Evolutionary conservation across 2,797 vertebrate species (phyloP).

Genomic region (Threskiornis aethiopicus): DNA sequence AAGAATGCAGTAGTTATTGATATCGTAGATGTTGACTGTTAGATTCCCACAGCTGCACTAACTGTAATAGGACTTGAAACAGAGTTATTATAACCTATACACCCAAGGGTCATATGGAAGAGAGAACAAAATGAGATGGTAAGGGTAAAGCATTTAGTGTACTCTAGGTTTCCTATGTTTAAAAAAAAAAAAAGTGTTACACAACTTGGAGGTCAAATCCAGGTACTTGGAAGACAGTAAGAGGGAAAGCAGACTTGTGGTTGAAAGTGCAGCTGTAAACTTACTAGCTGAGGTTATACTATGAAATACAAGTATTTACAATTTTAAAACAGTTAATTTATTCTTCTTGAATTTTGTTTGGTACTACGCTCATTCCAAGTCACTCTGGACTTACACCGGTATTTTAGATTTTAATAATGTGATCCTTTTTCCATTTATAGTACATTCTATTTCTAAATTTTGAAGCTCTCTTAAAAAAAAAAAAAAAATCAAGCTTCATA

Average conservation of each 20-base stretch:
- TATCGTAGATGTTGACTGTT: background rate
- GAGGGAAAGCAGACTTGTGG: background rate
- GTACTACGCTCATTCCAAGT: background rate
- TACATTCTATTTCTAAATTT: background rate
- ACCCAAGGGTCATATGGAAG: background rate
- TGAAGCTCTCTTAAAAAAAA: background rate
- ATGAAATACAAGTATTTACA: background rate
- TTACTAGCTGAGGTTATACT: background rate
- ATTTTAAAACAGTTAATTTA: background rate
- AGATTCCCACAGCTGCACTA: background rate
- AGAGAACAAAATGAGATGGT: conserved; percentile 26
- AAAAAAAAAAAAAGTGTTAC: background rate
- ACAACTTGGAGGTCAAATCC: background rate
- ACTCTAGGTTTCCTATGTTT: background rate
- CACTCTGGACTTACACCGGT: background rate
- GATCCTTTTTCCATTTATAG: background rate
- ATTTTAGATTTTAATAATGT: background rate
- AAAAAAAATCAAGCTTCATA: background rate
- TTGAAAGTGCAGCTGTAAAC: background rate
- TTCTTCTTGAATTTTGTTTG: background rate
- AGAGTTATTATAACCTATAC: background rate
- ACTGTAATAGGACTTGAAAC: conserved; percentile 10
- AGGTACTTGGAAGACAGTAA: background rate
- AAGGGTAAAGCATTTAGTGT: background rate
- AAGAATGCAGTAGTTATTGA: conserved; percentile 24